Evolutionary conservation across 2,888 invertebrate species (phyloP), one percentile per base, ranked within the genome.

Genomic region (Schizotus pectinicornis): DNA sequence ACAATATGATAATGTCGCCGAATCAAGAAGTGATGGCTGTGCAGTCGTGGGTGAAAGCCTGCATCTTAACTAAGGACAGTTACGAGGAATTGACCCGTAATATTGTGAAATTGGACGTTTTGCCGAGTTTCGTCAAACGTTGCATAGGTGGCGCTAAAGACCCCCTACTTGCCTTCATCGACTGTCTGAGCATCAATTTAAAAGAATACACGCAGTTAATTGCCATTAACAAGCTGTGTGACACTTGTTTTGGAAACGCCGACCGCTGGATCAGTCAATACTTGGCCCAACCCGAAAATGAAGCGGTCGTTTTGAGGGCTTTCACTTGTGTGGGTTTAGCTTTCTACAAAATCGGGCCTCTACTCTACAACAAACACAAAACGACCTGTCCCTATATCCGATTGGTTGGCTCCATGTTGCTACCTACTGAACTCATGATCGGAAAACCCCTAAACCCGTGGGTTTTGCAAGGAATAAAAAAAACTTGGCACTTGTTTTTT

Each of bases 401-500:
- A 52, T 76, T 84, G 22, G 76, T 85, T 37, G 79, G 81, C 14
- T 73, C 80, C 0, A 78, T 84, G 47, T 72, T 86, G n/a, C 69
- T 86, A 32, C 82, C 85, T 8, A 77, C 78, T 0, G 76, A 80
- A 38, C 71, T 85, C 53, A 76, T 83, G 64, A 79, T 81, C 54
- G 84, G 84, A 0, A 79, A 79, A 37, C 48, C 75, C 0, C 68
- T 77, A 0, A 80, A 82, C 55, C 71, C 73, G 0, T 79, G 78
- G 50, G 66, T 82, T 5, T 67, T 82, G 0, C 79, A 78, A 62
- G 76, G 83, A 0, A 73, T 86, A 9, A 81, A 81, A 61, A 80
- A 80, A 67, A 80, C 83, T 8, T 83, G 84, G 77, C 81, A 83
- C 13, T 76, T 84, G 13, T 80, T 83, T 59, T 74, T 85, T 35